Evolutionary conservation across 2,113 vertebrate genomes (phyloP).

Genomic region (Dipodomys stephensi): DNA sequence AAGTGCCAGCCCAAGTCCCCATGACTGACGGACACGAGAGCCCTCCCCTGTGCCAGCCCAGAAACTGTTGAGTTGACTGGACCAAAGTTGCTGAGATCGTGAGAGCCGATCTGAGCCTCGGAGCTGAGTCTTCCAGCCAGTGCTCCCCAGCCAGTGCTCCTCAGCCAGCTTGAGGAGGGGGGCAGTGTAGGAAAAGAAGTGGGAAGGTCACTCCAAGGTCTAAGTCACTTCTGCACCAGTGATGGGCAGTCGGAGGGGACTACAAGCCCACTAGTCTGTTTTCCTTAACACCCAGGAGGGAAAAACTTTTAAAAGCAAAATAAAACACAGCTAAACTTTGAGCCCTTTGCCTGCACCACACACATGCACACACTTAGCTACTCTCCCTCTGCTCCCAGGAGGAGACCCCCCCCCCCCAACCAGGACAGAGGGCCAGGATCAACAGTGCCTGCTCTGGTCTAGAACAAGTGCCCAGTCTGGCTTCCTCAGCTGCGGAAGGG

Average conservation of each 20-base stretch:
- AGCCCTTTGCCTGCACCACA: not conserved
- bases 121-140: not conserved
- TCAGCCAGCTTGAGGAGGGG: too few species aligned
- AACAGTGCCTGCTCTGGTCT: not conserved
- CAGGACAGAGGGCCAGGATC: not conserved
- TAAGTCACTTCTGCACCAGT: constrained; percentile 3
- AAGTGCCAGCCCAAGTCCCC: not conserved
- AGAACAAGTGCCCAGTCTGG: too few species aligned
- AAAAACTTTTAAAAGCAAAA: not conserved
- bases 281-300: not conserved
- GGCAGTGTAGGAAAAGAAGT: not conserved
- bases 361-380: not conserved
- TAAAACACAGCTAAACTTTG: not conserved
- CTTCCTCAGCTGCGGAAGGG: not conserved
- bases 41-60: rapidly evolving
- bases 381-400: not conserved
- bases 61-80: not conserved
- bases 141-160: not conserved
- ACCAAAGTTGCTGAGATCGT: not conserved
- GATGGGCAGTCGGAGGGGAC: too few species aligned
- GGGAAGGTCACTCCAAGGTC: not conserved
- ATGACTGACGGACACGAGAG: not conserved
- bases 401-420: not conserved
- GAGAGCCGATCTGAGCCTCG: rapidly evolving
- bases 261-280: too few species aligned